These are phyloP conservation scores for Pelosia muscerda DNA, from an alignment of 2,888 invertebrate species.

Conservation along the genomic window DNA sequence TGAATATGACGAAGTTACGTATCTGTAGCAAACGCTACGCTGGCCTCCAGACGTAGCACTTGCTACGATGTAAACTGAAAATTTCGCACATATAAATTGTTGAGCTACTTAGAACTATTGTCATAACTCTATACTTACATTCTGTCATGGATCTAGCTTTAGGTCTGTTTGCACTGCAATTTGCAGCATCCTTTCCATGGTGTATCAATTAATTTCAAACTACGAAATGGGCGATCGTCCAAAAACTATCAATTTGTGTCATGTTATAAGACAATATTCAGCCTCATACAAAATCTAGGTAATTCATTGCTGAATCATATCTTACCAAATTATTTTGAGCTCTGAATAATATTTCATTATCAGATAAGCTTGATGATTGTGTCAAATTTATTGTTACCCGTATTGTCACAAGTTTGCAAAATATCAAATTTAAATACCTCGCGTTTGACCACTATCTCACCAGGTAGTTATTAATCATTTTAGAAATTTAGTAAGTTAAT, in stretches of 20 bases:
- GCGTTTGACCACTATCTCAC: no score
- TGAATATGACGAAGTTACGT: conserved; percentile 77
- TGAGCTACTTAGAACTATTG: conserved; percentile 79
- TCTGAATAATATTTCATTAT: background rate
- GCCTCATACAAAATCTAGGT: conserved; percentile 6
- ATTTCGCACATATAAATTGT: conserved; percentile 75
- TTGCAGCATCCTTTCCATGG: conserved; percentile 66
- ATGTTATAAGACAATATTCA: conserved; percentile 20
- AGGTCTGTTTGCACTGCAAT: conserved; percentile 62
- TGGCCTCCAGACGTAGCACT: conserved; percentile 60
- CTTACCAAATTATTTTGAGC: background rate
- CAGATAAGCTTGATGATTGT: background rate
- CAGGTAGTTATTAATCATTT: no score
- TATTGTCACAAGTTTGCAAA: no score
- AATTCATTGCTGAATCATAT: background rate
- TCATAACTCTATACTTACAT: conserved; percentile 81
- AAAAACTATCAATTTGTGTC: conserved; percentile 23
- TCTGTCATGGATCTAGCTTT: conserved; percentile 73
- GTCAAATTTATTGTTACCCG: no score
- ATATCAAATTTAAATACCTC: no score
- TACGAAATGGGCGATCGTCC: conserved; percentile 43
- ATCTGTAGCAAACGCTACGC: conserved; percentile 61
- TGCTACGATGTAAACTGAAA: conserved; percentile 70
- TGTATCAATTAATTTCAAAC: conserved; percentile 59
- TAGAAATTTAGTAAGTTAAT: no score